These are phyloP conservation scores for Fukomys damarensis DNA, from an alignment of 2,113 vertebrate species.

Conservation along the genomic window DNA sequence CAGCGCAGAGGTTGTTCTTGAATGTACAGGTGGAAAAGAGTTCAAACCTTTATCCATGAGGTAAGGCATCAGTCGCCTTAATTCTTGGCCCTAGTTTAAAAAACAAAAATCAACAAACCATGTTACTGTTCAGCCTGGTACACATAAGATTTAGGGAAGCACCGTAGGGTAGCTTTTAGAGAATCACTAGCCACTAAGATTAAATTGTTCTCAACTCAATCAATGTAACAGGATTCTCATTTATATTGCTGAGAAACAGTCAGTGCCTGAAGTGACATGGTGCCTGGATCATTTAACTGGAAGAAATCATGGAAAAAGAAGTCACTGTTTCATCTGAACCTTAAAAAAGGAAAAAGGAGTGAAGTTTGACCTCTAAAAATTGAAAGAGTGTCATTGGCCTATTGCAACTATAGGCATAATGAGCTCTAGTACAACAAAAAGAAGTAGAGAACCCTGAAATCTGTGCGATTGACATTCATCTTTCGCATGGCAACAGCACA, in stretches of 20 bases:
- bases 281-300: conserved; percentile 61
- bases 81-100: not conserved
- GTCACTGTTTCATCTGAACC: conserved; percentile 18
- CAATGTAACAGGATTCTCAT: not conserved
- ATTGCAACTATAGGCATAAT: not conserved
- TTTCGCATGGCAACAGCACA: not conserved
- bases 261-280: conserved; percentile 15
- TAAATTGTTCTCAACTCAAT: not conserved
- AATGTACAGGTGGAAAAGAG: not conserved
- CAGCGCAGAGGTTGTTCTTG: accelerated
- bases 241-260: conserved; percentile 49
- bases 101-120: not conserved
- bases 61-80: accelerated
- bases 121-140: not conserved
- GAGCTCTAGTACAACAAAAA: not conserved
- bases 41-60: not conserved
- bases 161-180: not conserved
- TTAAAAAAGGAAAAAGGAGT: not conserved
- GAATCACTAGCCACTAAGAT: not conserved
- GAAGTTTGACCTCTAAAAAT: conserved; percentile 14
- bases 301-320: conserved; percentile 58
- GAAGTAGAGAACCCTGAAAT: not conserved
- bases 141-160: not conserved
- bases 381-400: not conserved
- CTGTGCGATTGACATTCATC: not conserved